Evolutionary conservation across 2,888 invertebrate genomes (phyloP), one percentile per base, ranked within the genome.

Genomic region (Meghimatium bilineatum): DNA sequence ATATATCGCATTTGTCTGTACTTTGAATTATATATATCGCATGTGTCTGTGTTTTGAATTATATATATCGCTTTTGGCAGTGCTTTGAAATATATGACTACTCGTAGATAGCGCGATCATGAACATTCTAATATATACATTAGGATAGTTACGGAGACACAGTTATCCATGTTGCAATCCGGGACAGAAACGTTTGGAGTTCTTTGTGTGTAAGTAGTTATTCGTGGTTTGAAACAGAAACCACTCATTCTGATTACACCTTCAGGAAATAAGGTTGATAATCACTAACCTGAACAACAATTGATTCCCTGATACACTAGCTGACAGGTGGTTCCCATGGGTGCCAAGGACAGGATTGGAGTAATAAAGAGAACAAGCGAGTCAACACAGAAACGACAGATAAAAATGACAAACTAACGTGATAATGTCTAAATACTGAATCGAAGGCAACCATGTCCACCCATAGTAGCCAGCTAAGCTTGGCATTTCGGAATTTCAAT

Each of bases 401-500:
- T 67, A 56, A 76, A 75, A 82, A 49, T 76, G 67, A 76, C 52
- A 69, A 82, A 76, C 75, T 76, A 75, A 76, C 75, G 49, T 32
- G 82, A 76, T 52, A 52, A 44, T 76, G 66, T 76, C 76, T 67
- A 82, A 82, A 82, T 82, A 66, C 66, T 76, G 52, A 82, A 82
- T 66, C 76, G 52, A 76, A 82, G 20, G 52, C 74, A 76, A 34
- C 75, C 82, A 52, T 69, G 75, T 82, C 82, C 67, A 76, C 44
- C 76, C 67, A 49, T 34, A 66, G 52, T 76, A 76, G 52, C 60
- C 76, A 82, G 82, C 75, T 76, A 29, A 52, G 44, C n/a, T n/a
- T 17, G 49, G 69, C 74, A 36, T 82, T 60, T 74, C 63, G 67
- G 83, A 83, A 78, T 83, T 83, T 83, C 83, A 83, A 83, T 83